These are phyloP conservation scores for Chanos chanos DNA, from an alignment of 2,797 vertebrate species.

Conservation along the genomic window DNA sequence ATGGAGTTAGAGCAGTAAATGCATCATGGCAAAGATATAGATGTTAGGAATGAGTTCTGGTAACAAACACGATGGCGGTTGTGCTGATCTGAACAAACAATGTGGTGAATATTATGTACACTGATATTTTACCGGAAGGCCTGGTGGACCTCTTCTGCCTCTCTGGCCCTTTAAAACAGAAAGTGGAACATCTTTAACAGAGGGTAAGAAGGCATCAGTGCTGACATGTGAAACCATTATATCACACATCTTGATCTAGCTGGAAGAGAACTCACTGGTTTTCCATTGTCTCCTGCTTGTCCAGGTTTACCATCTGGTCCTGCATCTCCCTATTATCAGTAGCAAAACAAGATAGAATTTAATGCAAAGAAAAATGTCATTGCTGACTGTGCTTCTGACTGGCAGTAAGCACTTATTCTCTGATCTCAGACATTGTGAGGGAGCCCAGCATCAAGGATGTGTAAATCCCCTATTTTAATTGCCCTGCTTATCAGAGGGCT, in stretches of 20 bases:
- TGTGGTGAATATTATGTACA: not conserved
- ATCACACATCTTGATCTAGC: not conserved
- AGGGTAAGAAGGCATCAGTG: not conserved
- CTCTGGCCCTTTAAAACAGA: conserved; percentile 65
- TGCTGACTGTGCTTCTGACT: not conserved
- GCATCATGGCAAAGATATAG: not conserved
- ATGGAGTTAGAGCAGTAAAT: not conserved
- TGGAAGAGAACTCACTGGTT: conserved; percentile 52
- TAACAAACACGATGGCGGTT: not conserved
- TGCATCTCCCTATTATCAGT: conserved; percentile 67
- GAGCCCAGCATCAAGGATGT: too few species aligned
- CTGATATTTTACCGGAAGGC: conserved; percentile 65
- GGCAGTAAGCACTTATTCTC: too few species aligned
- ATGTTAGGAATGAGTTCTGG: not conserved
- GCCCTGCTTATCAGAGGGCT: too few species aligned
- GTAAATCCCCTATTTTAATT: not conserved
- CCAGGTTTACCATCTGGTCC: conserved; percentile 64
- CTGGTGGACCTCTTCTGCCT: conserved; percentile 71
- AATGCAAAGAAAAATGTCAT: not conserved
- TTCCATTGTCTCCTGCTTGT: conserved; percentile 50
- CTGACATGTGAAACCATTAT: not conserved
- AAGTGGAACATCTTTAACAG: not conserved
- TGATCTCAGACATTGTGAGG: too few species aligned
- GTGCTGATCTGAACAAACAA: not conserved
- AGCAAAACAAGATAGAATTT: conserved; percentile 3